A percentile compares a stretch with the other conserved stretches of the same genome.
phyloP scores from a whole-genome alignment of 2,113 vertebrate genomes.

The Enhydra lutris region DNA sequence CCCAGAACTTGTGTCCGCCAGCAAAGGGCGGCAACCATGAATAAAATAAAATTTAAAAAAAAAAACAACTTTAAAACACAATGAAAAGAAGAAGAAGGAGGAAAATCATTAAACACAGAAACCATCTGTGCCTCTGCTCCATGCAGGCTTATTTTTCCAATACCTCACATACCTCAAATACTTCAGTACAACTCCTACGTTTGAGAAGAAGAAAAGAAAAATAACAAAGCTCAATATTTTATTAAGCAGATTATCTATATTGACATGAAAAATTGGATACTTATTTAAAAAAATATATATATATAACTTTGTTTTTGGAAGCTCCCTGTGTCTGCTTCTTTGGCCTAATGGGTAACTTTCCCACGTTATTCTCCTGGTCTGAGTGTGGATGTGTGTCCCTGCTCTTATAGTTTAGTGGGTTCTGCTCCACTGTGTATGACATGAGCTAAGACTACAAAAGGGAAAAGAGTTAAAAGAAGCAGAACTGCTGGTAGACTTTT shows the following conservation, averaged over 20 bases:
- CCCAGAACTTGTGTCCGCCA: background rate
- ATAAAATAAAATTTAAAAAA: background rate
- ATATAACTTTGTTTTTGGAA: slow-evolving; percentile 48
- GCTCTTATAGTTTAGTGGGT: slow-evolving; percentile 56
- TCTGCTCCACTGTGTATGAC: slow-evolving; percentile 44
- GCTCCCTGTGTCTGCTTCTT: background rate
- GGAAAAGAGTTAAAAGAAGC: slow-evolving; percentile 69
- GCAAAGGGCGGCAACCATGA: slow-evolving; percentile 40
- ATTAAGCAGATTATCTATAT: slow-evolving; percentile 74
- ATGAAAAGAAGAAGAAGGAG: slow-evolving; percentile 16
- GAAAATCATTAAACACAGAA: slow-evolving; percentile 67
- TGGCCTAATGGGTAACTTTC: slow-evolving; percentile 9
- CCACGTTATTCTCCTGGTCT: slow-evolving; percentile 27
- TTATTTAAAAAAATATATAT: background rate
- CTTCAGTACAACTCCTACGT: slow-evolving; percentile 66
- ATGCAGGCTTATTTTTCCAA: slow-evolving; percentile 80
- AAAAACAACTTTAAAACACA: background rate
- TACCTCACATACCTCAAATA: slow-evolving; percentile 79
- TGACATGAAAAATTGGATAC: slow-evolving; percentile 65
- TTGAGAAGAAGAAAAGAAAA: slow-evolving; percentile 72
- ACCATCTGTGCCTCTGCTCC: slow-evolving; percentile 75
- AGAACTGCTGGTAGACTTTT: slow-evolving; percentile 55
- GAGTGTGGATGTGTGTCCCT: background rate
- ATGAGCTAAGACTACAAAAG: slow-evolving; percentile 41
- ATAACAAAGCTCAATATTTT: slow-evolving; percentile 69